These are phyloP conservation scores for Tetranychus piercei DNA, from an alignment of 2,888 invertebrate genomes.

Conservation along the genomic window DNA sequence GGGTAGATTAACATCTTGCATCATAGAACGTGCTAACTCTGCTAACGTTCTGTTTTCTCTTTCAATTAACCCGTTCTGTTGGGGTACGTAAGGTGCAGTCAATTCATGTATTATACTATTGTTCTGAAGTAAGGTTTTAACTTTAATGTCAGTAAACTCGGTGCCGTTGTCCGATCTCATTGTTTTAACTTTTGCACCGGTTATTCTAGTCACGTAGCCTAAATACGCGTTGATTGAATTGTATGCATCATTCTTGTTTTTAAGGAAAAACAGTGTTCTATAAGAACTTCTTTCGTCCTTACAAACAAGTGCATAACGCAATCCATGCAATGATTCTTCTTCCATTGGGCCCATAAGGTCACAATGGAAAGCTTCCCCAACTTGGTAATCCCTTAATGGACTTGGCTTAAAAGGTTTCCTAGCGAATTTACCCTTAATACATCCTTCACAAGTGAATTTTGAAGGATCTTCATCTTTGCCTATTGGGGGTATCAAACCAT, in stretches of 20 bases:
- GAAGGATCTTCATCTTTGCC: too few relatives aligned
- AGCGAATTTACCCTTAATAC: not conserved
- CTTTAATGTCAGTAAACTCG: conserved; percentile 19
- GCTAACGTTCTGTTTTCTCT: conserved; percentile 5
- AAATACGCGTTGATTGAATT: too few relatives aligned
- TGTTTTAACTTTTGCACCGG: not conserved
- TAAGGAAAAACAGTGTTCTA: too few relatives aligned
- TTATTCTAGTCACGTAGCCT: not conserved
- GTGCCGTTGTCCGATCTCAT: conserved; percentile 3
- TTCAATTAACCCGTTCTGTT: conserved; percentile 12
- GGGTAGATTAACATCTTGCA: not conserved
- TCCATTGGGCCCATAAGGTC: conserved; percentile 12
- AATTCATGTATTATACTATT: conserved; percentile 4
- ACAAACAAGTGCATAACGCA: not conserved
- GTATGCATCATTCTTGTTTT: too few relatives aligned
- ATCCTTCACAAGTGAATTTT: conserved; percentile 3
- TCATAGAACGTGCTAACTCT: not conserved
- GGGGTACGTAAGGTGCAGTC: not conserved
- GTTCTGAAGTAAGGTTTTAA: conserved; percentile 9
- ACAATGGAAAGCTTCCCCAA: conserved; percentile 10
- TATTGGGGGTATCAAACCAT: conserved; percentile 17
- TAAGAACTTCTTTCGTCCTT: not conserved
- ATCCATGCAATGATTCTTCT: not conserved
- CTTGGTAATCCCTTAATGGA: conserved; percentile 6
- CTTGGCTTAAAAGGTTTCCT: not conserved